Base-by-base conservation (phyloP, 2,113 vertebrate genomes). In the Grantiella picta region DNA sequence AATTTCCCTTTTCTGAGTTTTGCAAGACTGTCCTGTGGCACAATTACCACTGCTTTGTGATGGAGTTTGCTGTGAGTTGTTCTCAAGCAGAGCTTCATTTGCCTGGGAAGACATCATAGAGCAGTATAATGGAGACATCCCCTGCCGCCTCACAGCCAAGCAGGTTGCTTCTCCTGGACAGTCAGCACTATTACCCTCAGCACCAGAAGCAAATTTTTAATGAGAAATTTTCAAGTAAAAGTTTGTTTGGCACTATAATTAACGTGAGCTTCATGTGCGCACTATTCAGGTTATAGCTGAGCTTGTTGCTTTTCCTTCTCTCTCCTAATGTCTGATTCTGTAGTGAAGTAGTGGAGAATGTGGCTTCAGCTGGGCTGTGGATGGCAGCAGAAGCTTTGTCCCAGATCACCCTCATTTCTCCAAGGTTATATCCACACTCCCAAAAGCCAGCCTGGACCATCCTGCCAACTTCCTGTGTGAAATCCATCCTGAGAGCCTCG, bases 141-240 rank as follows among this genome's bases (percentile, higher is more conserved):
- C 27, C 75, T 80, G 54, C 63, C 91, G 76, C 82, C 75, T 81
- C 3, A 2, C 15, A 76, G 75, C 53, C 47, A 23, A 47, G 52
- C 38, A 86, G 33, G 13, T 52, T 86, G 38, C 80, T 66, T 56
- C 64, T 81, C 63, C 60, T 84, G 56, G 47, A 33, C 44, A 60
- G 24, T 44, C 76, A 96, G 36, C 40, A 19, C 35, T 49, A 56
- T 64, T 24, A 71, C 40, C 33, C 44, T 92, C 38, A 78, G 59
- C 93, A 90, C 23, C 42, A 94, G 79, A 70, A 73, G 86, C 38
- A 77, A 93, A 83, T 21, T 89, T 90, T 71, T 45, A 84, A 86
- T 56, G n/a, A 75, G 31, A 89, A 86, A 68, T 73, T 57, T 81
- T 81, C 42, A 59, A 85, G 68, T 47, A 63, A 69, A 92, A 47